phyloP scores from a whole-genome alignment of 2,113 vertebrate species.

The Heliornis fulica region DNA sequence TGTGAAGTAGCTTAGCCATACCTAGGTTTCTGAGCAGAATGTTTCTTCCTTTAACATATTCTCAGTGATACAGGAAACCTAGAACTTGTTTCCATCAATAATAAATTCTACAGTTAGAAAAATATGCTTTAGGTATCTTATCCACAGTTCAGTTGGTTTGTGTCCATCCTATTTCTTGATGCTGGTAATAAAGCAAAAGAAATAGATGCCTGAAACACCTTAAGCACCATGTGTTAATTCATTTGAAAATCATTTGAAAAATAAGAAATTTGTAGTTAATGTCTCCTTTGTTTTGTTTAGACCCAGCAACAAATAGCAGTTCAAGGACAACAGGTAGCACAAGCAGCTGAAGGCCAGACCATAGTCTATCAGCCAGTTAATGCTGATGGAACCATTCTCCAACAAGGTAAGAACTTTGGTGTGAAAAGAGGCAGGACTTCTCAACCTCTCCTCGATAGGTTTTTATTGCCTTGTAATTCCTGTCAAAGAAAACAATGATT shows the following conservation, averaged over 20 bases:
- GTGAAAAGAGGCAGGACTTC: background rate
- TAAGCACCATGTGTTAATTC: background rate
- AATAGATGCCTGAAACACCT: background rate
- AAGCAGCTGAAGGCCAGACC: conserved; percentile 97
- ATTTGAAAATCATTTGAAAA: background rate
- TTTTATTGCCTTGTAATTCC: background rate
- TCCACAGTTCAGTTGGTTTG: background rate
- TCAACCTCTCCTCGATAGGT: background rate
- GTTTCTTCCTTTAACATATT: background rate
- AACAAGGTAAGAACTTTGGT: conserved; percentile 83
- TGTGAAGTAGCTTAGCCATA: background rate
- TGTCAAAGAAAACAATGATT: background rate
- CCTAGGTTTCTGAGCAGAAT: background rate
- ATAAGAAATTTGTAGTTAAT: background rate
- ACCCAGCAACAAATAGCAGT: conserved; percentile 94
- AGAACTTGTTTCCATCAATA: background rate
- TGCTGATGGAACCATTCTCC: conserved; percentile 94
- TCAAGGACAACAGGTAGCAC: conserved; percentile 95
- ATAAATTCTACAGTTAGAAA: background rate
- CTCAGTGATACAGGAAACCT: background rate
- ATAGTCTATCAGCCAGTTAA: conserved; percentile 99
- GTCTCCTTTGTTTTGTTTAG: conserved; percentile 64
- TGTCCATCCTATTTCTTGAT: conserved; percentile 20
- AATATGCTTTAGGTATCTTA: background rate
- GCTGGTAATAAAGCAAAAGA: conserved; percentile 13